Percentiles rank a stretch among this genome's conserved stretches.
phyloP scores from a whole-genome alignment of 2,888 invertebrate species.

The Saturnia pavonia region DNA sequence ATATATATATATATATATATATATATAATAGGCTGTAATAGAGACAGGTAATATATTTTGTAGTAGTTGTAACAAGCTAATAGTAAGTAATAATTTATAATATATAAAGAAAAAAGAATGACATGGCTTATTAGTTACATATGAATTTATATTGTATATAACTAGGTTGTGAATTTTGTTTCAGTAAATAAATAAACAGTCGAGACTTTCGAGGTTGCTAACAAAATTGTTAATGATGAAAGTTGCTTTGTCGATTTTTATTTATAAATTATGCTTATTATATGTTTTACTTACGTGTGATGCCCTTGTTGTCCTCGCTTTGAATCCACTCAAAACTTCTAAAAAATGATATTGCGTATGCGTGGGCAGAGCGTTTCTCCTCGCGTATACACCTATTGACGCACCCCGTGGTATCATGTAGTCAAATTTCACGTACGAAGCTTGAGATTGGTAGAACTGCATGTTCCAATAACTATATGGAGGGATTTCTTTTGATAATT shows the following conservation, averaged over 20 bases:
- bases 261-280: neutral
- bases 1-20: too few species aligned
- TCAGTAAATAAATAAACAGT: too few species aligned
- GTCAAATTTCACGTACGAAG: conserved; percentile 96
- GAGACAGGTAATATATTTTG: too few species aligned
- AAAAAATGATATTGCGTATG: conserved; percentile 98
- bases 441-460: conserved; percentile 97
- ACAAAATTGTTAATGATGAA: too few species aligned
- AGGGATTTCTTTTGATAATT: conserved; percentile 93
- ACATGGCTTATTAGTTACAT: too few species aligned
- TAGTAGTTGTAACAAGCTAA: too few species aligned
- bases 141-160: too few species aligned
- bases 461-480: conserved; percentile 98
- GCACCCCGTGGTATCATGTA: conserved; percentile 95
- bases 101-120: too few species aligned
- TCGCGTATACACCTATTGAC: conserved; percentile 96
- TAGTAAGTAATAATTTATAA: too few species aligned
- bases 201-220: too few species aligned
- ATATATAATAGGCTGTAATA: too few species aligned
- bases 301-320: conserved; percentile 90
- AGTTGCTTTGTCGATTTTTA: neutral
- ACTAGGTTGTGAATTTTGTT: too few species aligned
- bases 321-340: conserved; percentile 95
- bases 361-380: conserved; percentile 96
- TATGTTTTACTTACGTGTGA: conserved; percentile 88